A percentile compares a stretch with the other conserved stretches of the same genome.
Evolutionary conservation across 2,113 vertebrate species (phyloP).

Genomic region (Gambusia holbrooki): DNA sequence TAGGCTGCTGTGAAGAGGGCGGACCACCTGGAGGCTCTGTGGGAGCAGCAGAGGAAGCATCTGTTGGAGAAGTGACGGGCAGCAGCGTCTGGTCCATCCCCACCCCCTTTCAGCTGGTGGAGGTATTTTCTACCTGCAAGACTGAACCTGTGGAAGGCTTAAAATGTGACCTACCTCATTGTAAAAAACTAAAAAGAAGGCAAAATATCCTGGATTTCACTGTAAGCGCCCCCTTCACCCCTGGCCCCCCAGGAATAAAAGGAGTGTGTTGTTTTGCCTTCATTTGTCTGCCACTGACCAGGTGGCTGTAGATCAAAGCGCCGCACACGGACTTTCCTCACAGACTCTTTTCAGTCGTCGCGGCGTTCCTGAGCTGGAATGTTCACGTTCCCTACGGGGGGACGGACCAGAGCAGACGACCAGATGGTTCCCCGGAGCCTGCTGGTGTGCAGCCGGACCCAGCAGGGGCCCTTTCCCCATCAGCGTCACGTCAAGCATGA

Average conservation of each 20-base stretch:
- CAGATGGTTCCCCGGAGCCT: constrained; percentile 62
- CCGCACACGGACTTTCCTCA: not conserved
- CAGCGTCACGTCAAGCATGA: not conserved
- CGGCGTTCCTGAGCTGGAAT: constrained; percentile 18
- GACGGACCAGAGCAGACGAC: constrained; percentile 54
- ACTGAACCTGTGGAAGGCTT: constrained; percentile 39
- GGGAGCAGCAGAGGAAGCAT: constrained; percentile 87
- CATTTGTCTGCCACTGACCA: constrained; percentile 21
- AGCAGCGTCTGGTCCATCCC: not conserved
- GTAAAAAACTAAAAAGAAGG: not conserved
- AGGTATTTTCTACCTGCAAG: constrained; percentile 22
- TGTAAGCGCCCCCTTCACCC: not conserved
- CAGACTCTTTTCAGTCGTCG: too few species aligned
- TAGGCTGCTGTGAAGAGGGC: constrained; percentile 90
- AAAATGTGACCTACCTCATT: constrained; percentile 52
- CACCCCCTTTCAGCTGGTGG: not conserved
- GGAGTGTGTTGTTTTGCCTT: constrained; percentile 14
- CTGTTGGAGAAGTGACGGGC: constrained; percentile 79
- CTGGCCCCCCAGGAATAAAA: constrained; percentile 7
- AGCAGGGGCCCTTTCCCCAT: not conserved
- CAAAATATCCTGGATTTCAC: constrained; percentile 2
- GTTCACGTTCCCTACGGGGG: constrained; percentile 35
- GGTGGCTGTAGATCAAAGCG: constrained; percentile 19
- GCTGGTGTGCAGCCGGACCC: not conserved
- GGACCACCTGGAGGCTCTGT: constrained; percentile 87